Evolutionary conservation across 2,113 vertebrate species (phyloP).

Genomic region (Pterocles gutturalis): DNA sequence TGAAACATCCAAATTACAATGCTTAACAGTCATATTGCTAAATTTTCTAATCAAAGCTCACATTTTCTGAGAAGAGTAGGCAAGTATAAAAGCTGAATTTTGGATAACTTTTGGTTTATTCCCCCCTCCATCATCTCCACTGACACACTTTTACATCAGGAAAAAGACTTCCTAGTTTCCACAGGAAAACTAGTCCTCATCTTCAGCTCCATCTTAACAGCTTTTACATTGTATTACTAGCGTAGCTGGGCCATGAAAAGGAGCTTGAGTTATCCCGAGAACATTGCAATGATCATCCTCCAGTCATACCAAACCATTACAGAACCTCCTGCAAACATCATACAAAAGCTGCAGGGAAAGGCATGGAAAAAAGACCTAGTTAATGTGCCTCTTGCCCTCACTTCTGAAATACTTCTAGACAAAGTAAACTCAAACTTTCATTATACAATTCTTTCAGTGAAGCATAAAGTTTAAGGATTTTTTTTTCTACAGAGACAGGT

Average conservation of each 20-base stretch:
- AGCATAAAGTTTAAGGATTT: not conserved
- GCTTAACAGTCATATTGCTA: not conserved
- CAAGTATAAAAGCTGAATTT: not conserved
- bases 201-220: not conserved
- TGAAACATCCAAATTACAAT: fast-evolving
- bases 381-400: not conserved
- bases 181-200: not conserved
- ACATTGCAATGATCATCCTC: not conserved
- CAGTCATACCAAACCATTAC: fast-evolving
- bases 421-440: not conserved
- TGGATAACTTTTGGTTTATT: not conserved
- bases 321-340: not conserved
- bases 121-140: not conserved
- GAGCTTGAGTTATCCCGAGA: not conserved
- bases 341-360: not conserved
- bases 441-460: not conserved
- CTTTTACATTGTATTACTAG: fast-evolving
- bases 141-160: not conserved
- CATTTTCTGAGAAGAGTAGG: not conserved
- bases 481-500: not conserved
- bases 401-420: not conserved
- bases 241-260: not conserved
- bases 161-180: not conserved
- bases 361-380: not conserved
- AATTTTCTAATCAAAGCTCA: not conserved